Conservation (phyloP, 2,113 vertebrate genomes). For the Misgurnus anguillicaudatus region DNA sequence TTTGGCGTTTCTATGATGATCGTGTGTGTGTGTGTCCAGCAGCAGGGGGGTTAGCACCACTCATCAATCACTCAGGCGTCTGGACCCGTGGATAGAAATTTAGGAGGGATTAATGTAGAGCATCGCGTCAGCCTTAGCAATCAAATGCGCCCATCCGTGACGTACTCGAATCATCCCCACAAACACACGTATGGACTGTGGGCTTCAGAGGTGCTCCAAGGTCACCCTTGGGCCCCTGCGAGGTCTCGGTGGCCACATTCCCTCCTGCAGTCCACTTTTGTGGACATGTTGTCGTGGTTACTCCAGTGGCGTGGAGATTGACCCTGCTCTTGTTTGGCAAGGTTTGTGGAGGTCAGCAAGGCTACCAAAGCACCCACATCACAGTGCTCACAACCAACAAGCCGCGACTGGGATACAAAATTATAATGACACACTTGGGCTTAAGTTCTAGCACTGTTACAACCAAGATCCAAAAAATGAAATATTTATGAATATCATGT, state of each 20-base stretch:
- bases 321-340: constrained; percentile 48
- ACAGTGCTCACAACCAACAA: constrained; percentile 18
- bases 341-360: constrained; percentile 50
- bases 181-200: constrained; percentile 10
- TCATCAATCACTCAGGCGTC: constrained; percentile 54
- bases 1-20: constrained; percentile 55
- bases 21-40: constrained; percentile 37
- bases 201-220: constrained; percentile 43
- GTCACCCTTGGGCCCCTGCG: constrained; percentile 40
- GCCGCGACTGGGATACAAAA: neutral
- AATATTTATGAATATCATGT: neutral
- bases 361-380: constrained; percentile 46
- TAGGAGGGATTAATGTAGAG: constrained; percentile 33
- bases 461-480: neutral
- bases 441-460: neutral
- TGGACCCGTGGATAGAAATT: constrained; percentile 43
- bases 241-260: constrained; percentile 55
- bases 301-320: constrained; percentile 44
- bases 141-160: constrained; percentile 49
- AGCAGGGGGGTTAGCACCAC: neutral
- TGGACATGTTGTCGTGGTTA: constrained; percentile 59
- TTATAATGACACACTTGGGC: neutral
- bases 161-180: constrained; percentile 19
- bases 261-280: constrained; percentile 58
- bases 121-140: constrained; percentile 30